A percentile compares a stretch with the other conserved stretches of the same genome.
phyloP scores from a whole-genome alignment of 2,888 invertebrate genomes.

The Lasioglossum malachurum region DNA sequence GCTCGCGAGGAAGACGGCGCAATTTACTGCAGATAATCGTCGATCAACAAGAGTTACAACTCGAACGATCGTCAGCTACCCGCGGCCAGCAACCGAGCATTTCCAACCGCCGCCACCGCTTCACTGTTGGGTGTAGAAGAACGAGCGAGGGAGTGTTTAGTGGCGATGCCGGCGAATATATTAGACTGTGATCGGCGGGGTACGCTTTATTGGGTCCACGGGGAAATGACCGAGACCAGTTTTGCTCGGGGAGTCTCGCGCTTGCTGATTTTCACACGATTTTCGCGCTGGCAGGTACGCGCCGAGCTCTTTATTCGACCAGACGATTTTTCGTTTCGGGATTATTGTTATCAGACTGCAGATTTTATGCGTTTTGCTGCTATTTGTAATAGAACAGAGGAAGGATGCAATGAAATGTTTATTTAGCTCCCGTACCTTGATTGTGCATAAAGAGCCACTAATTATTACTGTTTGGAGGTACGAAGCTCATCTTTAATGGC shows the following conservation, averaged over 20 bases:
- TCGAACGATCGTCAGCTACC: conserved; percentile 59
- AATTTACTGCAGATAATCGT: conserved; percentile 69
- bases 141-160: conserved; percentile 13
- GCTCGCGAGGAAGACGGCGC: conserved; percentile 30
- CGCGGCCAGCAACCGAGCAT: conserved; percentile 26
- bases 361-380: too few relatives aligned
- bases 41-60: conserved; percentile 67
- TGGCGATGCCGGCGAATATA: not conserved
- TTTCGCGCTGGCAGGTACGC: not conserved
- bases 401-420: too few relatives aligned
- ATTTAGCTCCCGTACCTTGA: too few relatives aligned
- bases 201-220: not conserved
- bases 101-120: not conserved
- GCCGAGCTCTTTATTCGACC: too few relatives aligned
- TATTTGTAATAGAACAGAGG: too few relatives aligned
- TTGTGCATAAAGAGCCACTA: too few relatives aligned
- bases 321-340: too few relatives aligned
- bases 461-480: too few relatives aligned
- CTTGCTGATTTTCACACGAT: not conserved
- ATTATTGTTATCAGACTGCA: too few relatives aligned
- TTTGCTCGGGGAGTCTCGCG: not conserved
- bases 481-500: too few relatives aligned
- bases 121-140: not conserved
- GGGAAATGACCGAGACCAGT: not conserved
- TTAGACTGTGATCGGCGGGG: not conserved